Evolutionary conservation across 2,113 vertebrate genomes (phyloP).

Genomic region (Pavo muticus): DNA sequence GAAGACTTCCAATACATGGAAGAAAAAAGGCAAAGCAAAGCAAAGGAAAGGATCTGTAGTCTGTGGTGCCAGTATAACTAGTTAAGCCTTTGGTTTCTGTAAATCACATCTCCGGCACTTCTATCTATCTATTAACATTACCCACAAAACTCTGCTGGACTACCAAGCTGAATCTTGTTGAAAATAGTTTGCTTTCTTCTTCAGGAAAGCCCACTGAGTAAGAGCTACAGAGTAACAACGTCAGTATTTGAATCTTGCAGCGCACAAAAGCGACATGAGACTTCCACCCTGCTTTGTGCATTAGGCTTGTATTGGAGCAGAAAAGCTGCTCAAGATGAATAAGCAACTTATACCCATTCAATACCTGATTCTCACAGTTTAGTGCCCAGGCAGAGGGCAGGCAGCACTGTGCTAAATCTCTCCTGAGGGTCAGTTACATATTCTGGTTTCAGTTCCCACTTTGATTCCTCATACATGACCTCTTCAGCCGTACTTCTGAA

Average conservation of each 20-base stretch:
- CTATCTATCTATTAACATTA: constrained; percentile 9
- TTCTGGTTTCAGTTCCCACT: neutral
- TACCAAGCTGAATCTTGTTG: neutral
- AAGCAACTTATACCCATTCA: neutral
- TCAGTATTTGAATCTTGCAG: neutral
- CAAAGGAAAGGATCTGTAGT: neutral
- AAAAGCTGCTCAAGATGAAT: neutral
- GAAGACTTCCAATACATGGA: neutral
- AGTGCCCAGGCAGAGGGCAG: neutral
- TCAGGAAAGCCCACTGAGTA: neutral
- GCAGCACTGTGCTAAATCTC: neutral
- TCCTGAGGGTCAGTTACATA: neutral
- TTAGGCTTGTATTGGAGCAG: neutral
- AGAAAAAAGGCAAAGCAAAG: neutral
- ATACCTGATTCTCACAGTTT: neutral
- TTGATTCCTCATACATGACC: neutral
- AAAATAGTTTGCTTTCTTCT: neutral
- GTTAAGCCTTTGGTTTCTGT: neutral
- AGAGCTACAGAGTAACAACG: neutral
- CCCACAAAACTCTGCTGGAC: neutral
- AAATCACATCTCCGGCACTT: neutral
- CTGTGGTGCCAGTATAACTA: neutral
- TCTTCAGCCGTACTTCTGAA: neutral
- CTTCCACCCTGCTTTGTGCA: neutral
- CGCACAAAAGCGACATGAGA: neutral